Evolutionary conservation across 2,888 invertebrate genomes (phyloP), one percentile per base, ranked within the genome.

Genomic region (Rhamnusium bicolor): DNA sequence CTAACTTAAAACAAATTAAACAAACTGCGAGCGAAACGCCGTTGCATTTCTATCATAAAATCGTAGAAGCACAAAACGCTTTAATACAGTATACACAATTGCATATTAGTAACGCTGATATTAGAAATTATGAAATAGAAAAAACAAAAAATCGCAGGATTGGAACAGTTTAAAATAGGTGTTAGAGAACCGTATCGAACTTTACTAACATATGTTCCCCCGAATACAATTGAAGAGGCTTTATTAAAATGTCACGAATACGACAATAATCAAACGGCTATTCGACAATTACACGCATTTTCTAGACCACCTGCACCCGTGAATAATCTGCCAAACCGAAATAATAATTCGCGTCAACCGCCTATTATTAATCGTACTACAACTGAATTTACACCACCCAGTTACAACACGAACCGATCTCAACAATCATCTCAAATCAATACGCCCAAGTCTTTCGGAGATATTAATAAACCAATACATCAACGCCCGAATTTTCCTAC

Each of bases 391-490:
- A n/a, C n/a, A n/a, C n/a, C n/a, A n/a, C n/a, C n/a, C n/a, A n/a
- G n/a, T n/a, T n/a, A n/a, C n/a, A n/a, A n/a, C n/a, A n/a, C n/a
- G n/a, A n/a, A n/a, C n/a, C n/a, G n/a, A n/a, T n/a, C n/a, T n/a
- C n/a, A n/a, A 56, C 56, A 56, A 56, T 24, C 24, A 12, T 24
- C 56, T n/a, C 56, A 56, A 56, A 56, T 24, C n/a, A 8, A 21
- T 10, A 56, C 19, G 6, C 56, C n/a, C 19, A 56, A 19, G 24
- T 6, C 14, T 12, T 56, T 56, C 12, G 56, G 56, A 5, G 56
- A 56, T 56, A 56, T 56, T 56, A 56, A 56, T 27, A 56, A 56
- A 27, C 56, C 56, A 27, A 24, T 56, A 56, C 56, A 21, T n/a
- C n/a, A n/a, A n/a, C n/a, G n/a, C n/a, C n/a, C n/a, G n/a, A n/a